Conservation (phyloP, 2,888 invertebrate species). For the Emmelina monodactyla region DNA sequence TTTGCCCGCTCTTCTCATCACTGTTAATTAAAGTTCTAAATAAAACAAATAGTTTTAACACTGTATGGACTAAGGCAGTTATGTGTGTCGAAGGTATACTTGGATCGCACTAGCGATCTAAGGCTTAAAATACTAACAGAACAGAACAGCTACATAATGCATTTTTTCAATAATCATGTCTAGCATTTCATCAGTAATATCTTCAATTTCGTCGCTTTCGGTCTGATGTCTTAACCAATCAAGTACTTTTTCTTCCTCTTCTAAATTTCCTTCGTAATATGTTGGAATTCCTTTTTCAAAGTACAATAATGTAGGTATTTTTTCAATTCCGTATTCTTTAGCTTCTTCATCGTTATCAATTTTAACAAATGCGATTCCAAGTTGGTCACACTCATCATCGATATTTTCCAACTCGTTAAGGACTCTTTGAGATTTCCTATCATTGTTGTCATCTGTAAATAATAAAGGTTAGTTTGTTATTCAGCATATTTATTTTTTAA, state of each 20-base stretch:
- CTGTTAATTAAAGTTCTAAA: neutral
- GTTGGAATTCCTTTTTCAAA: constrained; percentile 80
- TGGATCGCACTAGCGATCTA: constrained; percentile 14
- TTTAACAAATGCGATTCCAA: constrained; percentile 91
- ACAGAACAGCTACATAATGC: constrained; percentile 88
- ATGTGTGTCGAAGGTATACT: neutral
- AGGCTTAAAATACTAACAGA: constrained; percentile 74
- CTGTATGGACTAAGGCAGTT: too few relatives aligned
- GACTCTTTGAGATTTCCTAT: constrained; percentile 84
- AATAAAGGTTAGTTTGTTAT: constrained; percentile 3
- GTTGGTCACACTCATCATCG: constrained; percentile 89
- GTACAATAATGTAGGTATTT: constrained; percentile 85
- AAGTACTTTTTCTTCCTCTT: constrained; percentile 88
- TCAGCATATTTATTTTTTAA: neutral
- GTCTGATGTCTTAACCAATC: constrained; percentile 87
- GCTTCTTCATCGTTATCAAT: constrained; percentile 92
- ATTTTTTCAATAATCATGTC: constrained; percentile 88
- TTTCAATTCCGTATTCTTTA: constrained; percentile 89
- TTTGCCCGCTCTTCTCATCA: constrained; percentile 49
- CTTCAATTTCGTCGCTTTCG: constrained; percentile 91
- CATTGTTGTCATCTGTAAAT: constrained; percentile 83
- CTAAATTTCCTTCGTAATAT: constrained; percentile 82
- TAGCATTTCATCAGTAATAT: constrained; percentile 93
- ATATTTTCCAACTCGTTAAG: constrained; percentile 91
- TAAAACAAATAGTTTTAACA: neutral